Evolutionary conservation across 2,113 vertebrate species (phyloP).

Genomic region (Peromyscus polionotus): DNA sequence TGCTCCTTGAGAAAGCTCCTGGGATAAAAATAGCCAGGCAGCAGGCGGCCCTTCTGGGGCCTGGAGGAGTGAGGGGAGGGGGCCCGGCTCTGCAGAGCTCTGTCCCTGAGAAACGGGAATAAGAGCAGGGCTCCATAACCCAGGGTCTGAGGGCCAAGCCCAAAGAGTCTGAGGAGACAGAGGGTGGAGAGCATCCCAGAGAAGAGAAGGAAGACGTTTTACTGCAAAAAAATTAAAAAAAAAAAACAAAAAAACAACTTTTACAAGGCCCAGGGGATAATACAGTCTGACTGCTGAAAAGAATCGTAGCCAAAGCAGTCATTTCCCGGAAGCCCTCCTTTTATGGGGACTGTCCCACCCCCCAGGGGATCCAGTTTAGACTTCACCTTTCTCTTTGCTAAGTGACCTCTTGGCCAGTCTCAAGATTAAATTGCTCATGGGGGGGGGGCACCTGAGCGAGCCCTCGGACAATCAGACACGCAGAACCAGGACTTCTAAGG

Average conservation of each 20-base stretch:
- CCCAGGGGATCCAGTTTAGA: neutral
- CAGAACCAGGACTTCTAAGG: neutral
- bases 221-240: neutral
- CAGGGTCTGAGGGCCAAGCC: neutral
- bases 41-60: constrained; percentile 60
- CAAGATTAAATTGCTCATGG: neutral
- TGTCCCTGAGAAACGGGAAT: constrained; percentile 44
- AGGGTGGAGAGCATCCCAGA: neutral
- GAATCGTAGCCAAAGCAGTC: neutral
- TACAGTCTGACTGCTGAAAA: neutral
- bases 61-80: neutral
- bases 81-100: neutral
- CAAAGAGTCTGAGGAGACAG: neutral
- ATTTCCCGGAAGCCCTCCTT: neutral
- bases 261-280: neutral
- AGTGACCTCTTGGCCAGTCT: neutral
- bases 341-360: neutral
- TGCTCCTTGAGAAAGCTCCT: constrained; percentile 73
- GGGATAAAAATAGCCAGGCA: constrained; percentile 79
- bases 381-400: neutral
- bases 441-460: neutral
- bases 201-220: neutral
- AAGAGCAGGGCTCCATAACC: neutral
- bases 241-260: neutral
- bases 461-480: fast-evolving